Evolutionary conservation across 2,888 invertebrate species (phyloP).

Genomic region (Amphimallon solstitiale): DNA sequence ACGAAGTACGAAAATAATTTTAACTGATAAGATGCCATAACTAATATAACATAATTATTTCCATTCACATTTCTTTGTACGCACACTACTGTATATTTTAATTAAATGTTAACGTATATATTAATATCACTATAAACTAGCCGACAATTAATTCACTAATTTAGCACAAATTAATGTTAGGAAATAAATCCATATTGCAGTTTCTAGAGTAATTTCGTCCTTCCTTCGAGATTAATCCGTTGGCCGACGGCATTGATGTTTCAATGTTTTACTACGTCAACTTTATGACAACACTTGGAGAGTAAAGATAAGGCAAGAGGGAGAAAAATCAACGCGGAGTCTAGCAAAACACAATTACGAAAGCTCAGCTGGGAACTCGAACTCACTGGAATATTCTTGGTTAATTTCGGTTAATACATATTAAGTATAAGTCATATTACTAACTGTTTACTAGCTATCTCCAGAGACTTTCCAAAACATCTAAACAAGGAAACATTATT

Average conservation of each 20-base stretch:
- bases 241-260: constrained; percentile 22
- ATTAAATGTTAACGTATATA: too few relatives aligned
- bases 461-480: too few relatives aligned
- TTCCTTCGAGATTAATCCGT: constrained; percentile 17
- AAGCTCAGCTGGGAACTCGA: neutral
- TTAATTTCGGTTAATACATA: neutral
- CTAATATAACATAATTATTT: too few relatives aligned
- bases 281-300: constrained; percentile 25
- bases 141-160: neutral
- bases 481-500: too few relatives aligned
- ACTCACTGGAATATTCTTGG: neutral
- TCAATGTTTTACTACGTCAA: constrained; percentile 18
- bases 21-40: too few relatives aligned
- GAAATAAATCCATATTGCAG: constrained; percentile 20
- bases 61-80: too few relatives aligned
- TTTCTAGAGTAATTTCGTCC: constrained; percentile 2
- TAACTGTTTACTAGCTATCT: too few relatives aligned
- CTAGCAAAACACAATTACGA: constrained; percentile 3
- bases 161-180: constrained; percentile 16
- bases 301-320: constrained; percentile 22
- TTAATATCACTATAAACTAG: neutral
- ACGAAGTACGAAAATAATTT: too few relatives aligned
- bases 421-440: neutral
- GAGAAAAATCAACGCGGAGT: neutral
- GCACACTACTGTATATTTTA: too few relatives aligned